Conservation (phyloP, 1,140 invertebrate species). For the Phymastichus coffea region DNA sequence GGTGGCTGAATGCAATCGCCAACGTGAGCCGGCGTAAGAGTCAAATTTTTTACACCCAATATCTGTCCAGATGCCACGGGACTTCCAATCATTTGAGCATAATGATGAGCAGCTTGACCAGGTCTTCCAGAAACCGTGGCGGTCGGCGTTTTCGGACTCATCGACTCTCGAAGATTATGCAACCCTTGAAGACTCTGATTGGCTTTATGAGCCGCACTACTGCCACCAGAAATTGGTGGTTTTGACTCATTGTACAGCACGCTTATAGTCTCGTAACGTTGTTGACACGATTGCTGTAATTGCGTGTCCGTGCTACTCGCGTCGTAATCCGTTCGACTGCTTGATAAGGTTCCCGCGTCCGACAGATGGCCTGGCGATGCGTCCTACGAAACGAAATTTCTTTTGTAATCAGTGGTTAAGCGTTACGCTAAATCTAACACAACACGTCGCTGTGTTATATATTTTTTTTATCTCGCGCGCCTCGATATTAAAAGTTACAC, state of each 20-base stretch:
- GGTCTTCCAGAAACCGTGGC: slow-evolving; percentile 18
- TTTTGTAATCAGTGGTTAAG: background rate
- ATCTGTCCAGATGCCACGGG: slow-evolving; percentile 41
- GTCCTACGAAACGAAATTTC: slow-evolving; percentile 18
- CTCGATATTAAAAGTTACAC: no score
- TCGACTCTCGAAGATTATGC: slow-evolving; percentile 44
- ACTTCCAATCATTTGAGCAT: slow-evolving; percentile 30
- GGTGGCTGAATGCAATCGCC: slow-evolving; percentile 29
- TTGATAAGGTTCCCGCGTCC: slow-evolving; percentile 19
- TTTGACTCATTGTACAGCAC: background rate
- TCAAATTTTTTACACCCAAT: slow-evolving; percentile 47
- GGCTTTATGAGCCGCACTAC: slow-evolving; percentile 33
- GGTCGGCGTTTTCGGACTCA: slow-evolving; percentile 32
- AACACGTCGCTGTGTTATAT: no score
- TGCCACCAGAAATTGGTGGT: background rate
- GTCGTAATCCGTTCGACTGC: slow-evolving; percentile 30
- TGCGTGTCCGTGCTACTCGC: slow-evolving; percentile 23
- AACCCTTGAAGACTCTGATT: slow-evolving; percentile 48
- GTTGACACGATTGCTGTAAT: slow-evolving; percentile 15
- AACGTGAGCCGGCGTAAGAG: slow-evolving; percentile 32
- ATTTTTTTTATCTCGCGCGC: no score
- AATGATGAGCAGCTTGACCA: slow-evolving; percentile 25
- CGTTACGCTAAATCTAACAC: no score
- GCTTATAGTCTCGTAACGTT: slow-evolving; percentile 17
- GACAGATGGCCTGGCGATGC: slow-evolving; percentile 30